Base-by-base conservation (phyloP, 2,888 invertebrate genomes). In the Phania funesta region DNA sequence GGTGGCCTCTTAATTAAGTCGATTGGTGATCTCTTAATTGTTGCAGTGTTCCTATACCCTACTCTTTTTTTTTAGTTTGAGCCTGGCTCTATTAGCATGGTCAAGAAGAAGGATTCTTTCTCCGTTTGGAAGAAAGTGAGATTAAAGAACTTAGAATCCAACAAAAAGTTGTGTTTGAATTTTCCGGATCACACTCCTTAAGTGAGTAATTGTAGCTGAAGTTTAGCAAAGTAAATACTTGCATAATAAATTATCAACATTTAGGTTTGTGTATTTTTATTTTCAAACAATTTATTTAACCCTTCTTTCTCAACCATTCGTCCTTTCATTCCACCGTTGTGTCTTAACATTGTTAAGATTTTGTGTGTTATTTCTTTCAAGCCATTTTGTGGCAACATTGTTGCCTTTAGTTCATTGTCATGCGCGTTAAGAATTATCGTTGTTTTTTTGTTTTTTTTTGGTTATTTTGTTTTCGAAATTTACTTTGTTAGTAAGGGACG, bases 341-440 rank as follows among this genome's bases (percentile, higher is more conserved):
- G 1, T 18, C 13, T 22, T 8, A 52, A 74, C 13, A 35, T 46
- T 56, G 18, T 46, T 54, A 29, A 24, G 3, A 13, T 1, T 35
- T 54, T 41, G 68, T 58, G 5, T n/a, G 5, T 32, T 76, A 16
- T 20, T 35, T 38, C 50, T 6, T 20, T 44, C 18, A n/a, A 13
- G 52, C 44, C 22, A 62, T 65, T 68, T 68, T 48, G 50, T 41
- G 44, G 62, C 73, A 81, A 77, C 73, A 77, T 68, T 81, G 73
- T 81, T 73, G 73, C 50, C 41, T 54, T 41, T 46, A 6, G 44
- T 41, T 18, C 50, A 68, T 60, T 77, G 77, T 76, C 77, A 81
- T 81, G 81, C 81, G 81, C 81, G 58, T 81, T 81, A 54, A 77
- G 54, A 77, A 81, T 76, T 77, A 73, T 41, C n/a, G n/a, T n/a